Conservation (phyloP, 2,888 invertebrate genomes). For the Protophormia terraenovae region DNA sequence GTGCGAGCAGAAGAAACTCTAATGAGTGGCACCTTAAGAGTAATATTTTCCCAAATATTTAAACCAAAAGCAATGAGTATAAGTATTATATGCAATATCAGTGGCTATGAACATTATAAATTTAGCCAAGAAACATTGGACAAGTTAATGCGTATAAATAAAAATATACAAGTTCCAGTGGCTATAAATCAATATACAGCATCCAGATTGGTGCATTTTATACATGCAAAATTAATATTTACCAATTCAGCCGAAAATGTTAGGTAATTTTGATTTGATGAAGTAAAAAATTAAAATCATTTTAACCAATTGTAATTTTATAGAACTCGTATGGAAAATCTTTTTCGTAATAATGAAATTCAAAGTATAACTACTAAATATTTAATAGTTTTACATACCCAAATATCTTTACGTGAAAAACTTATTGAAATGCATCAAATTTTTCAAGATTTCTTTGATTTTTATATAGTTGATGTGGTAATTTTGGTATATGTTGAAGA, state of each 20-base stretch:
- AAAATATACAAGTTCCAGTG: neutral
- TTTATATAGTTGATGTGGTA: slow-evolving; percentile 2
- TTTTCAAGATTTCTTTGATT: neutral
- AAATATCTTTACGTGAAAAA: neutral
- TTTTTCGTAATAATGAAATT: neutral
- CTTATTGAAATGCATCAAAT: slow-evolving; percentile 3
- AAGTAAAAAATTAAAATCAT: no score
- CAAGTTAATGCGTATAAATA: neutral
- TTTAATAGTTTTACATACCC: neutral
- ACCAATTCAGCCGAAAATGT: neutral
- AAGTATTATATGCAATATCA: neutral
- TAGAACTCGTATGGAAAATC: neutral
- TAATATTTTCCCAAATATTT: slow-evolving; percentile 5
- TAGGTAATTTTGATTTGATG: no score
- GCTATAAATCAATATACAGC: neutral
- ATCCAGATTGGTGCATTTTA: neutral
- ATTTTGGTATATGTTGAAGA: neutral
- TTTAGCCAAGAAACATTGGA: neutral
- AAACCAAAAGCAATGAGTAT: slow-evolving; percentile 1
- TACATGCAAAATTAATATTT: neutral
- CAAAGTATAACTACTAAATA: neutral
- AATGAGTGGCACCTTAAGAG: neutral
- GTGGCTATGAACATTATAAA: neutral
- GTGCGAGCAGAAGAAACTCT: neutral
- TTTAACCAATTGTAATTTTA: no score